phyloP scores from a whole-genome alignment of 1,140 invertebrate species.

The Tetramorium simillimum region DNA sequence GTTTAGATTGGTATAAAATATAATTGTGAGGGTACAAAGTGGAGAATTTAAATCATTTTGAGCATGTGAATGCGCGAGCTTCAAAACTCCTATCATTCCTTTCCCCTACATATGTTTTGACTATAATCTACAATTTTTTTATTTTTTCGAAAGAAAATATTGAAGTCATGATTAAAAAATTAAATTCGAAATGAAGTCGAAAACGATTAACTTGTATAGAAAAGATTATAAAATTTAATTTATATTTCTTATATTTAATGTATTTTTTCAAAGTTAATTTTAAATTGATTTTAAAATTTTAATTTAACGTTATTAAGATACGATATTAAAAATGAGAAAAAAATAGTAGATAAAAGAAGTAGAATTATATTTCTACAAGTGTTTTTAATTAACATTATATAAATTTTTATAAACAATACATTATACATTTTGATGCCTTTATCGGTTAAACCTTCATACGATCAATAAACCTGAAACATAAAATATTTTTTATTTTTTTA shows the following conservation, averaged over 20 bases:
- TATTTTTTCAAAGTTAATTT: background rate
- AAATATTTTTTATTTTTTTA: slow-evolving; percentile 11
- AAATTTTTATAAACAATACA: background rate
- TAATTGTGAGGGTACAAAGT: background rate
- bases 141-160: background rate
- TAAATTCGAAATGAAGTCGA: background rate
- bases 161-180: no score
- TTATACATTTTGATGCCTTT: background rate
- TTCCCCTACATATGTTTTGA: background rate
- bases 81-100: background rate
- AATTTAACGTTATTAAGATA: background rate
- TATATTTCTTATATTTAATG: background rate
- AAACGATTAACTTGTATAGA: background rate
- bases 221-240: background rate
- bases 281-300: background rate
- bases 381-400: background rate
- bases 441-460: background rate
- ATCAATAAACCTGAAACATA: background rate
- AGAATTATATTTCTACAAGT: background rate
- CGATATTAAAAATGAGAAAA: background rate
- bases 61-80: background rate
- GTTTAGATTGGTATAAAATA: background rate
- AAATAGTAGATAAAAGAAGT: background rate
- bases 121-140: background rate
- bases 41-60: background rate